A percentile compares a stretch with the other conserved stretches of the same genome.
phyloP scores from a whole-genome alignment of 2,888 invertebrate species.

The Hypsopygia costalis region DNA sequence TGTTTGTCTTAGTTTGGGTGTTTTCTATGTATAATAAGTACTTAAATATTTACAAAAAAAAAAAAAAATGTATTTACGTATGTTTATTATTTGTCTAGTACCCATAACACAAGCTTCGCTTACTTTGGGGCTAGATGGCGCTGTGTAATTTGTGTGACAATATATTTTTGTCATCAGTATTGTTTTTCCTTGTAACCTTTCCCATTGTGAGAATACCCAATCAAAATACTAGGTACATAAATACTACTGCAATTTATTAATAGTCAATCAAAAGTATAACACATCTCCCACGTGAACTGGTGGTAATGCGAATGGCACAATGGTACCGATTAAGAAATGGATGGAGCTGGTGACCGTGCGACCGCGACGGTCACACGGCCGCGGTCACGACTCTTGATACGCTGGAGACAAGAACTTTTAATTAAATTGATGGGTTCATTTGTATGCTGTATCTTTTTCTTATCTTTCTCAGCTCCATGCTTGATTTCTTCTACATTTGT shows the following conservation, averaged over 20 bases:
- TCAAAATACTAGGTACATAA: not conserved
- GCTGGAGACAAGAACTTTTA: constrained; percentile 1
- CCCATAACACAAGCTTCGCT: too few relatives aligned
- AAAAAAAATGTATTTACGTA: too few relatives aligned
- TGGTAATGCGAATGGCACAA: not conserved
- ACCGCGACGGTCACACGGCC: not conserved
- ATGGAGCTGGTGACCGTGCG: constrained; percentile 2
- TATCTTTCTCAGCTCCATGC: too few relatives aligned
- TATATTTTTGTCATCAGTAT: too few relatives aligned
- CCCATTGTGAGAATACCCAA: not conserved
- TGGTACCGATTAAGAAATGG: not conserved
- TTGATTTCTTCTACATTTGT: too few relatives aligned
- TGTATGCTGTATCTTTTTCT: too few relatives aligned
- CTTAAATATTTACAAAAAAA: too few relatives aligned
- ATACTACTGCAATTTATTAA: not conserved
- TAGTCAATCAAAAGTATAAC: not conserved
- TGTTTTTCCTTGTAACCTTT: not conserved
- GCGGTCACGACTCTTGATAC: constrained; percentile 1
- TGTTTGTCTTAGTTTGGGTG: too few relatives aligned
- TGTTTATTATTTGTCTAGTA: too few relatives aligned
- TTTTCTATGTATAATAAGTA: too few relatives aligned
- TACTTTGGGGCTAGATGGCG: too few relatives aligned
- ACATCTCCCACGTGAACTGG: not conserved
- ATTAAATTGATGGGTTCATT: constrained; percentile 1
- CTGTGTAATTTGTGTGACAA: too few relatives aligned